Evolutionary conservation across 1,140 invertebrate species (phyloP).

Genomic region (Sycophila sp.): DNA sequence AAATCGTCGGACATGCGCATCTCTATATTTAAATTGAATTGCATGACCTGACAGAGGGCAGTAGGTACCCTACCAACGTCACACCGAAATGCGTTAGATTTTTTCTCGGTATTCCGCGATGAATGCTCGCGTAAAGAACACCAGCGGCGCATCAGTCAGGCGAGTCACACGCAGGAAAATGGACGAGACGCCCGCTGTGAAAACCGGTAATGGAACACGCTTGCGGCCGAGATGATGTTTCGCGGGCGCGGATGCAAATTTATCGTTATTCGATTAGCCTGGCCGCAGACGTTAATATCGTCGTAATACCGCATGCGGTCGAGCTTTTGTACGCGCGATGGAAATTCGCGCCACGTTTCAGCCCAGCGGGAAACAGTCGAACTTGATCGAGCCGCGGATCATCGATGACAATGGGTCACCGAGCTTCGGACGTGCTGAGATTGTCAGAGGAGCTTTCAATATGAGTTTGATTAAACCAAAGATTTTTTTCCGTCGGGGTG

Average conservation of each 20-base stretch:
- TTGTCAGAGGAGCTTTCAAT: background rate
- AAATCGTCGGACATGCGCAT: too few relatives aligned
- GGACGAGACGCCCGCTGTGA: too few relatives aligned
- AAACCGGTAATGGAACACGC: too few relatives aligned
- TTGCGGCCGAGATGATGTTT: constrained; percentile 57
- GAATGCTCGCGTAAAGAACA: too few relatives aligned
- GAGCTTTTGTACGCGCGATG: background rate
- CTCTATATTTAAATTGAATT: too few relatives aligned
- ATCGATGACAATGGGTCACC: constrained; percentile 1
- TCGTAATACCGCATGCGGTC: constrained; percentile 46
- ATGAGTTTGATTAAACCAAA: background rate
- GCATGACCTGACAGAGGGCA: too few relatives aligned
- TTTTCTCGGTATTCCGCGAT: too few relatives aligned
- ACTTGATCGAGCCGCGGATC: background rate
- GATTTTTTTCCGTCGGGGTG: too few relatives aligned
- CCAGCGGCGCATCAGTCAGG: too few relatives aligned
- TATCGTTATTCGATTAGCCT: constrained; percentile 65
- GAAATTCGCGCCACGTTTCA: background rate
- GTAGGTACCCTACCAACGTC: too few relatives aligned
- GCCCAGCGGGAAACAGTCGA: background rate
- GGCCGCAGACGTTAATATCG: constrained; percentile 59
- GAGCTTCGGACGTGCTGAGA: background rate
- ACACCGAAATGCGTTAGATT: too few relatives aligned
- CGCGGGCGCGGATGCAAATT: constrained; percentile 58
- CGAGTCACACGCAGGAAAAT: too few relatives aligned